phyloP scores from a whole-genome alignment of 2,113 vertebrate genomes.

The Eurypyga helias region DNA sequence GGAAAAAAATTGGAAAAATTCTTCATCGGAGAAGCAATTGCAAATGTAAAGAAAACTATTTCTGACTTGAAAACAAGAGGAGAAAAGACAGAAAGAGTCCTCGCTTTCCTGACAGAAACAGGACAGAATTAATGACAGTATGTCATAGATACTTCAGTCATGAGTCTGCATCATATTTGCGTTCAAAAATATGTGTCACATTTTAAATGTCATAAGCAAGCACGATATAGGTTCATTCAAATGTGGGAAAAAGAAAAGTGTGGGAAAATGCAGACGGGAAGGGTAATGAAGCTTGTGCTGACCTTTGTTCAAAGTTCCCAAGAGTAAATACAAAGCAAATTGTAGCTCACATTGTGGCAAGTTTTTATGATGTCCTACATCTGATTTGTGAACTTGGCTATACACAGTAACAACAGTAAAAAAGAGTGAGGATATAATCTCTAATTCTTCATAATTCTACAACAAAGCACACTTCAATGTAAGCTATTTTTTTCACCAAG shows the following conservation, averaged over 20 bases:
- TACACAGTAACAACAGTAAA: not conserved
- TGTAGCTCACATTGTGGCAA: not conserved
- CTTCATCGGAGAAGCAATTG: not conserved
- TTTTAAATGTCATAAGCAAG: not conserved
- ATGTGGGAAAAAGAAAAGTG: constrained; percentile 41
- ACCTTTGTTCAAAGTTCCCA: constrained; percentile 63
- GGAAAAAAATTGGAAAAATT: not conserved
- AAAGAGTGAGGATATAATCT: not conserved
- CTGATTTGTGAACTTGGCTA: not conserved
- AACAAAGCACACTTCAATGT: not conserved
- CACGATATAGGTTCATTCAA: not conserved
- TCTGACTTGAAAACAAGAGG: not conserved
- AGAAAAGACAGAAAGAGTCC: not conserved
- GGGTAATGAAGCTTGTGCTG: not conserved
- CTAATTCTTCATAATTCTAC: not conserved
- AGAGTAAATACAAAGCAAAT: constrained; percentile 33
- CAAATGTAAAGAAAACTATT: not conserved
- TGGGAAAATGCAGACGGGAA: constrained; percentile 68
- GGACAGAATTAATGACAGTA: not conserved
- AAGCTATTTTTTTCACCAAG: not conserved
- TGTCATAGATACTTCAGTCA: not conserved
- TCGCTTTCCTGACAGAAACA: not conserved
- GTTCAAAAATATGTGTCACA: not conserved
- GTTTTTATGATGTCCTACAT: not conserved
- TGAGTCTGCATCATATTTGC: not conserved